Conservation (phyloP, 2,888 invertebrate genomes). For the Dichetophora obliterata region DNA sequence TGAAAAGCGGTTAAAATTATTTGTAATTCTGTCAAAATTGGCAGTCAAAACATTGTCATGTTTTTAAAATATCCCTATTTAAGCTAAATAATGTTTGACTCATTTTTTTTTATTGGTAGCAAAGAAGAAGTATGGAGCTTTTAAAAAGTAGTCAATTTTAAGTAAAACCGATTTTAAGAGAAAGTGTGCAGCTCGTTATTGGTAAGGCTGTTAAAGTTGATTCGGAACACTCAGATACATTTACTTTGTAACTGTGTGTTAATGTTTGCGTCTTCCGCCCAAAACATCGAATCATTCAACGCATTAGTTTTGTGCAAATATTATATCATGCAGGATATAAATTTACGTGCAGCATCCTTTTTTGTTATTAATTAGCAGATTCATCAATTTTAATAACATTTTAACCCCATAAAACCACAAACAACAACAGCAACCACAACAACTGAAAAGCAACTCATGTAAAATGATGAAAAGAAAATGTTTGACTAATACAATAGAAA, state of each 20-base stretch:
- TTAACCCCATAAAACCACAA: constrained; percentile 42
- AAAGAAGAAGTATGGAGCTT: too few species aligned
- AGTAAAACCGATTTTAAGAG: too few species aligned
- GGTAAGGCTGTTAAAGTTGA: background rate
- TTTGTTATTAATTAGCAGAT: constrained; percentile 64
- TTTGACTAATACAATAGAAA: background rate
- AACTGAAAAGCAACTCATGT: constrained; percentile 13
- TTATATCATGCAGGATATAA: background rate
- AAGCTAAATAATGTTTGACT: too few species aligned
- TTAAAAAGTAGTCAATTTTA: too few species aligned
- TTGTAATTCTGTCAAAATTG: too few species aligned
- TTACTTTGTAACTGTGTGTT: too few species aligned
- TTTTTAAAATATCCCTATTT: too few species aligned
- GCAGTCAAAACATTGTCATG: too few species aligned
- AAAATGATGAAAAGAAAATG: constrained; percentile 27
- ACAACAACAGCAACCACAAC: constrained; percentile 10
- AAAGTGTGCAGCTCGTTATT: too few species aligned
- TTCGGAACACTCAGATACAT: background rate
- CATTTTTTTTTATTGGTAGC: too few species aligned
- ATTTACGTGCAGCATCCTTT: constrained; percentile 28
- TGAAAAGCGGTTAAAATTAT: too few species aligned
- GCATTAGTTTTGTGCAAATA: constrained; percentile 22
- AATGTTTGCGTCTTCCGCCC: background rate
- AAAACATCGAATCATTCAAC: constrained; percentile 37
- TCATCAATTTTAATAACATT: constrained; percentile 68